Evolutionary conservation across 2,113 vertebrate genomes (phyloP).

Genomic region (Euleptes europaea): DNA sequence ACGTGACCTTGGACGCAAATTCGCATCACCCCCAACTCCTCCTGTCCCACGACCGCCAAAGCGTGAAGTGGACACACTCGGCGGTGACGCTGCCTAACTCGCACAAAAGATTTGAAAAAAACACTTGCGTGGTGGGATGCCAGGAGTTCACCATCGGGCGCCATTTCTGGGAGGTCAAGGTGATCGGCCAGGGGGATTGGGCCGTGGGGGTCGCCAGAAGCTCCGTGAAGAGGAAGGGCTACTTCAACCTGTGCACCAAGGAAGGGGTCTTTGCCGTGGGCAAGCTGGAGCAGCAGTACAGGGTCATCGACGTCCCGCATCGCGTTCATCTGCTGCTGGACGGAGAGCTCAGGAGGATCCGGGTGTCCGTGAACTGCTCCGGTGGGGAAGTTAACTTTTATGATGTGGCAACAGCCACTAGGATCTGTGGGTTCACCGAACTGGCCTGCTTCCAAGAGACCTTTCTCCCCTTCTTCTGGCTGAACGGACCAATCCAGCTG

Average conservation of each 20-base stretch:
- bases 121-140: neutral
- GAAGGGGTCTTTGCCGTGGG: neutral
- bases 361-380: neutral
- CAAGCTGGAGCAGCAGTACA: neutral
- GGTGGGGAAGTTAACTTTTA: neutral
- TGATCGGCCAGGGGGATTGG: neutral
- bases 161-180: neutral
- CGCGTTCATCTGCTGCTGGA: accelerated
- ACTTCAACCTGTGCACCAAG: accelerated
- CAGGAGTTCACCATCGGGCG: neutral
- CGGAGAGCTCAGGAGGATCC: neutral
- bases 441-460: neutral
- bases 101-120: neutral
- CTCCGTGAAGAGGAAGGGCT: neutral
- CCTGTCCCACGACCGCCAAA: neutral
- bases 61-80: neutral
- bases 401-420: neutral
- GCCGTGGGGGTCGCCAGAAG: neutral
- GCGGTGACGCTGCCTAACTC: too few relatives aligned
- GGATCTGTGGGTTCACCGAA: neutral
- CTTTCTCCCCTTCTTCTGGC: neutral
- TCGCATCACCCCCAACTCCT: neutral
- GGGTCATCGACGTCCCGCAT: neutral
- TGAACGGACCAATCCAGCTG: neutral
- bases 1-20: neutral